Evolutionary conservation across 2,797 vertebrate species (phyloP).

Genomic region (Limnodromus scolopaceus): DNA sequence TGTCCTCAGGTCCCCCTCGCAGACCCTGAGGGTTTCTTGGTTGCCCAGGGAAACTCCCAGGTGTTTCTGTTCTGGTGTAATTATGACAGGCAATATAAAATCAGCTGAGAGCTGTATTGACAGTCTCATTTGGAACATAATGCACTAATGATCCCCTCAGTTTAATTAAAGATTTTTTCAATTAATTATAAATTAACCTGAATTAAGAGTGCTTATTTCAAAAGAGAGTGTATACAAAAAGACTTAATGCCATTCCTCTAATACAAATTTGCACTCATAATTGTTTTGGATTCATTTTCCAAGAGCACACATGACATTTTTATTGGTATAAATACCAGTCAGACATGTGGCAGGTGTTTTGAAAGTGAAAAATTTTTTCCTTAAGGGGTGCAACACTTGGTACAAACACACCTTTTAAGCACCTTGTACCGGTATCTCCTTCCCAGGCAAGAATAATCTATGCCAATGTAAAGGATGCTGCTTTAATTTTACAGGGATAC

Average conservation of each 20-base stretch:
- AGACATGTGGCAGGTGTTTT: not conserved
- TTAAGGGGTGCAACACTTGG: not conserved
- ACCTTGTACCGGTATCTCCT: not conserved
- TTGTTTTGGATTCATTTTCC: not conserved
- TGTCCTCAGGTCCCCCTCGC: not conserved
- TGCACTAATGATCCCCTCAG: not conserved
- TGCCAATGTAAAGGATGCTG: not conserved
- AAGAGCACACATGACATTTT: rapidly evolving
- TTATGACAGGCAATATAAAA: not conserved
- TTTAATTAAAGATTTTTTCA: not conserved
- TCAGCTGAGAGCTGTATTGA: not conserved
- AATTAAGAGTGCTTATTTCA: not conserved
- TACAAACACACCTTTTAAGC: not conserved
- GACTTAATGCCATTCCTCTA: not conserved
- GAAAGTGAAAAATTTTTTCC: not conserved
- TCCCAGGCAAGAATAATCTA: not conserved
- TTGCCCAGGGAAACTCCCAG: not conserved
- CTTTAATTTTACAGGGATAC: not conserved
- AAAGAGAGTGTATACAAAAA: not conserved
- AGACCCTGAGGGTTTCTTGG: not conserved
- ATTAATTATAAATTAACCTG: not conserved
- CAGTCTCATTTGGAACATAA: not conserved
- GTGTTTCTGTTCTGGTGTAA: not conserved
- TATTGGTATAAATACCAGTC: not conserved
- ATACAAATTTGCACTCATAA: not conserved